These are phyloP conservation scores for Neoniphon sammara DNA, from an alignment of 2,797 vertebrate species.

Conservation along the genomic window DNA sequence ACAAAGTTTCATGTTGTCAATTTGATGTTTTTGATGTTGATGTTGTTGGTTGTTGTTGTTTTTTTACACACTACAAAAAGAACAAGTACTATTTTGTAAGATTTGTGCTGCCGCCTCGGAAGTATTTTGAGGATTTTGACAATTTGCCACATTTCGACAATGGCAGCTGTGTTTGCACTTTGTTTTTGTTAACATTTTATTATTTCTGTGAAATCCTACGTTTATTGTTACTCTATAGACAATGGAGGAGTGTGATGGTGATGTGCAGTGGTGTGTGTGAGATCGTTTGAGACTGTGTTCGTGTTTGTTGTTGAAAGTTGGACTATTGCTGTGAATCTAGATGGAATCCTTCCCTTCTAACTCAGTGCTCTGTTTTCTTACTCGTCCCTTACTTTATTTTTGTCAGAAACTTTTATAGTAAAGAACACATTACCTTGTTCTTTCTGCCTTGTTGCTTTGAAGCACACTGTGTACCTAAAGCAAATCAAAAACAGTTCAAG, in stretches of 20 bases:
- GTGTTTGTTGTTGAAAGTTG: constrained; percentile 77
- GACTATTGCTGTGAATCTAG: constrained; percentile 84
- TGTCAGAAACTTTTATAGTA: constrained; percentile 59
- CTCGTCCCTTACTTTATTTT: constrained; percentile 71
- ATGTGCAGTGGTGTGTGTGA: constrained; percentile 79
- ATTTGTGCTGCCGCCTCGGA: constrained; percentile 76
- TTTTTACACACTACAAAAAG: constrained; percentile 80
- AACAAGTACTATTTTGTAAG: constrained; percentile 82
- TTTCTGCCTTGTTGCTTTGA: constrained; percentile 72
- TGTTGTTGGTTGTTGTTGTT: constrained; percentile 69
- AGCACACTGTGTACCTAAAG: constrained; percentile 69
- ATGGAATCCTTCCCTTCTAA: constrained; percentile 73
- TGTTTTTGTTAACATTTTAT: constrained; percentile 83
- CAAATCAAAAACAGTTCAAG: constrained; percentile 40
- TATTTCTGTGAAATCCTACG: constrained; percentile 87
- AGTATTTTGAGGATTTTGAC: constrained; percentile 75
- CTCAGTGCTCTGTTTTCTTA: constrained; percentile 75
- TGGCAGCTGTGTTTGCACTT: constrained; percentile 86
- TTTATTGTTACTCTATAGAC: constrained; percentile 80
- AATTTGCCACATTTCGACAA: constrained; percentile 79
- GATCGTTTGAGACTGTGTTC: constrained; percentile 68
- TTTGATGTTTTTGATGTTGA: constrained; percentile 75
- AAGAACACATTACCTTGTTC: constrained; percentile 43
- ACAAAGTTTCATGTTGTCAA: constrained; percentile 67
- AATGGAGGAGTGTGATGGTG: constrained; percentile 79